Evolutionary conservation across 2,113 vertebrate species (phyloP).

Genomic region (Epinephelus fuscoguttatus): DNA sequence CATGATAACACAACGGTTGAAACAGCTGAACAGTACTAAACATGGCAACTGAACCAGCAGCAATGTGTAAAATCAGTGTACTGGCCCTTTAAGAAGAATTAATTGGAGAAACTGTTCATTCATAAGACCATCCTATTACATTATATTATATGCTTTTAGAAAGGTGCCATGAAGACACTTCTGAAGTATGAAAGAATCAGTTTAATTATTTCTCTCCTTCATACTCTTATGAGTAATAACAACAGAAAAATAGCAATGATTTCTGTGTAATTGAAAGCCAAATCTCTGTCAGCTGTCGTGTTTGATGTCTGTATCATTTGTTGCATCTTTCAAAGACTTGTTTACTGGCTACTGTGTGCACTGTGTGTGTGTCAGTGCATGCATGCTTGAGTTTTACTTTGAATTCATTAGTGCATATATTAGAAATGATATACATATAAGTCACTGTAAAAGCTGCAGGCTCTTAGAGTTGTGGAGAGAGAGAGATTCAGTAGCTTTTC

Average conservation of each 20-base stretch:
- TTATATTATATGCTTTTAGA: neutral
- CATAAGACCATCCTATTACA: neutral
- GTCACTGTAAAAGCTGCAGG: neutral
- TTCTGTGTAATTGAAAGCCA: constrained; percentile 37
- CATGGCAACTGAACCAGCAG: neutral
- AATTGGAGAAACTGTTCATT: neutral
- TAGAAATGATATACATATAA: neutral
- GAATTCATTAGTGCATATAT: neutral
- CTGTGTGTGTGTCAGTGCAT: neutral
- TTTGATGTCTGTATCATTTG: constrained; percentile 51
- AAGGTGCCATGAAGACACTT: constrained; percentile 1
- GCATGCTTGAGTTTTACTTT: neutral
- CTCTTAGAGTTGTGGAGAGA: neutral
- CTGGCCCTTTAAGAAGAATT: neutral
- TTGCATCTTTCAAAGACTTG: constrained; percentile 42
- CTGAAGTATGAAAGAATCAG: neutral
- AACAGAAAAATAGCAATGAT: neutral
- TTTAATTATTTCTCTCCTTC: neutral
- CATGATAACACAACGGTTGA: neutral
- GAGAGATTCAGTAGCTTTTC: constrained; percentile 12
- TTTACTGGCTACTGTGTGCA: constrained; percentile 7
- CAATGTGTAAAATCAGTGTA: neutral
- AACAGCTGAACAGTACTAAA: too few species aligned
- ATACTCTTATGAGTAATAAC: neutral
- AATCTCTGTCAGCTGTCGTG: constrained; percentile 37